Percentiles rank a stretch among this genome's conserved stretches.
Conservation (phyloP, 2,113 vertebrate species). For the Danionella cerebrum region DNA sequence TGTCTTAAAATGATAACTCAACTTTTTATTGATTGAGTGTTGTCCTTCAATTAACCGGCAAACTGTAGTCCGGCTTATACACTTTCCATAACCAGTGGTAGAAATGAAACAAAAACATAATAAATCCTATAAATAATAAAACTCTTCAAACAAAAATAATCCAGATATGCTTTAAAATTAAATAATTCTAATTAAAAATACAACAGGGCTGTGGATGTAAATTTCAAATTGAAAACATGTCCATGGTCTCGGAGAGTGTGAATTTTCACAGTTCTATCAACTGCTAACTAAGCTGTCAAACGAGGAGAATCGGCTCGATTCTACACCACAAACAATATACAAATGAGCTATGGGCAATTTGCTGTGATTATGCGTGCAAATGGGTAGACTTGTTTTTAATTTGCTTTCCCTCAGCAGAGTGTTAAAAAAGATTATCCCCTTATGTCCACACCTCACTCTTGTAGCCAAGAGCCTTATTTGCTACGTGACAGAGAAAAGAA, state of each 20-base stretch:
- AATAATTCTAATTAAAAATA: no score
- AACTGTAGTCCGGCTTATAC: no score
- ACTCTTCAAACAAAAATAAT: no score
- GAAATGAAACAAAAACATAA: background rate
- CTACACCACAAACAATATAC: conserved; percentile 55
- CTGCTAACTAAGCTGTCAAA: conserved; percentile 73
- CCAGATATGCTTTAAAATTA: no score
- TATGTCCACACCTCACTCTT: conserved; percentile 42
- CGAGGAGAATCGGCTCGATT: conserved; percentile 52
- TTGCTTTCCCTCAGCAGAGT: conserved; percentile 41
- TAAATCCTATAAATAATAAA: no score
- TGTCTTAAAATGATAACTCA: no score
- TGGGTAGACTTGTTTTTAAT: conserved; percentile 43
- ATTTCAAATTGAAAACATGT: conserved; percentile 53
- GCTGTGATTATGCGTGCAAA: conserved; percentile 54
- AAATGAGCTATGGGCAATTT: conserved; percentile 61
- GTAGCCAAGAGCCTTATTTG: conserved; percentile 23
- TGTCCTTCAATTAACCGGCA: no score
- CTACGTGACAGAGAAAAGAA: conserved; percentile 14
- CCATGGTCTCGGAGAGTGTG: conserved; percentile 50
- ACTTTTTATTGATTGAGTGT: no score
- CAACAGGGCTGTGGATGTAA: conserved; percentile 21
- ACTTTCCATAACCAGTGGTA: background rate
- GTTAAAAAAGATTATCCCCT: conserved; percentile 39
- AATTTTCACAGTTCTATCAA: conserved; percentile 64